Base-by-base conservation (phyloP, 2,888 invertebrate genomes). In the Hedychridium roseum region DNA sequence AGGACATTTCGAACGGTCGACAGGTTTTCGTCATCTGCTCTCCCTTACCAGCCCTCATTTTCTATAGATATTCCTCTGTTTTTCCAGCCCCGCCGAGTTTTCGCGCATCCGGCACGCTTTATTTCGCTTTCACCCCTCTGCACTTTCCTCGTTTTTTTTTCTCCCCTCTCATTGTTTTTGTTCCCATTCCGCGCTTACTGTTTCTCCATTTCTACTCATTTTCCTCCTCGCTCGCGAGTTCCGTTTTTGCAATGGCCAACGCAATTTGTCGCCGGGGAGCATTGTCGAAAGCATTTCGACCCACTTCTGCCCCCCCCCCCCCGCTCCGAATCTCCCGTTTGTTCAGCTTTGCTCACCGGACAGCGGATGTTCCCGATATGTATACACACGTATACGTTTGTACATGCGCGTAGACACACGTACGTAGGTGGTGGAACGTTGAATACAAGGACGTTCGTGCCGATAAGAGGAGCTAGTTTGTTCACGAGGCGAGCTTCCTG, bases 201-300 rank as follows among this genome's bases (percentile, higher is more conserved):
- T n/a, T n/a, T n/a, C n/a, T n/a, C n/a, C n/a, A n/a, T n/a, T n/a
- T n/a, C n/a, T n/a, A n/a, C n/a, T n/a, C n/a, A n/a, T n/a, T n/a
- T n/a, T n/a, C n/a, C n/a, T n/a, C n/a, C n/a, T n/a, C n/a, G 9
- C 1, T 12, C 14, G 12, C 15, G 20, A 37, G 14, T 16, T 9
- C 26, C 23, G 12, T 34, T 42, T 42, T 32, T 26, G 32, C 23
- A 45, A 36, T 39, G 49, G 38, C 38, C 43, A 34, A 51, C 48
- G 23, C 44, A 50, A 52, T 50, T 50, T 43, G 50, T 50, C 50
- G 43, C 37, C n/a, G n/a, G n/a, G n/a, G n/a, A n/a, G n/a, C n/a
- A n/a, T n/a, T n/a, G n/a, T n/a, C n/a, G n/a, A n/a, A n/a, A n/a
- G n/a, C n/a, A n/a, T 36, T 21, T 15, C 18, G 36, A 21, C 15